Evolutionary conservation across 2,888 invertebrate genomes (phyloP).

Genomic region (Spodoptera exigua): DNA sequence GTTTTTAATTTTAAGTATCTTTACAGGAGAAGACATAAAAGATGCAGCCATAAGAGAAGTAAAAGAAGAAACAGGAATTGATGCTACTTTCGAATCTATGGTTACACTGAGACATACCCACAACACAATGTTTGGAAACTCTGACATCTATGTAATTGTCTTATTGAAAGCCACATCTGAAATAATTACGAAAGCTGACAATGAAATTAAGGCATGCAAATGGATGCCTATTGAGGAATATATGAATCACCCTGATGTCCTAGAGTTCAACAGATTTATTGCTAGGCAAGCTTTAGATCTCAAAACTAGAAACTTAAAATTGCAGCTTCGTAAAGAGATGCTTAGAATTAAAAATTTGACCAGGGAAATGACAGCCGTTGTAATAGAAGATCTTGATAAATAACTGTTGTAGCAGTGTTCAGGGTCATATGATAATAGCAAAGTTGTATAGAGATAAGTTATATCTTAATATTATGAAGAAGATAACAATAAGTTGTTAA

Average conservation of each 20-base stretch:
- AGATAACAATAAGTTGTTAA: constrained; percentile 44
- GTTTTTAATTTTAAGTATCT: constrained; percentile 4
- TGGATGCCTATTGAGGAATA: constrained; percentile 96
- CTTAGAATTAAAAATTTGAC: constrained; percentile 69
- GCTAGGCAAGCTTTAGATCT: constrained; percentile 91
- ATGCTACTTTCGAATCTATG: constrained; percentile 93
- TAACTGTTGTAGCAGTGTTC: constrained; percentile 29
- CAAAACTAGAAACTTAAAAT: constrained; percentile 89
- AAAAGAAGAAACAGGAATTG: constrained; percentile 96
- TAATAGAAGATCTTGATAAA: constrained; percentile 69
- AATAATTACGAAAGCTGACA: constrained; percentile 91
- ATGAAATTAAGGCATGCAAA: constrained; percentile 93
- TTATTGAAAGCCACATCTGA: constrained; percentile 91
- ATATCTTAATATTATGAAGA: constrained; percentile 35
- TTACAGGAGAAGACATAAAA: constrained; percentile 94
- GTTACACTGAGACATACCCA: constrained; percentile 94
- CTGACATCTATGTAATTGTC: constrained; percentile 95
- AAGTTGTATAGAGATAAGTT: constrained; percentile 40
- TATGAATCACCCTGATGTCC: constrained; percentile 92
- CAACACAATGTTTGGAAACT: constrained; percentile 93
- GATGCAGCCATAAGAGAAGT: constrained; percentile 96
- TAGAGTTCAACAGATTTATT: constrained; percentile 92
- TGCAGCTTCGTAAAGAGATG: constrained; percentile 87
- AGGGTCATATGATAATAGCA: constrained; percentile 50
- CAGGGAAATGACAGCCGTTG: constrained; percentile 77